Evolutionary conservation across 2,888 invertebrate species (phyloP).

Genomic region (Villa cingulata): DNA sequence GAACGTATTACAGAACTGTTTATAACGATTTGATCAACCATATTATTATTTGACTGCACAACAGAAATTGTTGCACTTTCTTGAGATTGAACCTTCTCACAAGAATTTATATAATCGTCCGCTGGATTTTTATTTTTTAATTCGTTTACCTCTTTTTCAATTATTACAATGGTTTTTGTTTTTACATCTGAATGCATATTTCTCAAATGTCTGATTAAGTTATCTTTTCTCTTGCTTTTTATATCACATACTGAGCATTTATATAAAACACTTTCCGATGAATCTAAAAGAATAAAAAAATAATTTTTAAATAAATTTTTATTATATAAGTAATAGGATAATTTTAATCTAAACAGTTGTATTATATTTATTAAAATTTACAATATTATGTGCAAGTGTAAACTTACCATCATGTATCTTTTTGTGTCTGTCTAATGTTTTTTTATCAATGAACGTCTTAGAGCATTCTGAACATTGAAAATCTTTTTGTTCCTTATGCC

Average conservation of each 20-base stretch:
- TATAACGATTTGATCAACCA: slow-evolving; percentile 11
- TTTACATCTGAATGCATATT: slow-evolving; percentile 52
- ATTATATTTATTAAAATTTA: too few relatives aligned
- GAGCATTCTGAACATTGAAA: slow-evolving; percentile 51
- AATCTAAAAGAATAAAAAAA: slow-evolving; percentile 15
- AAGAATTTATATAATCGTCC: neutral
- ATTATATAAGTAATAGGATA: too few relatives aligned
- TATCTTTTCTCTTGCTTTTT: slow-evolving; percentile 62
- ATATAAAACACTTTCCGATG: slow-evolving; percentile 51
- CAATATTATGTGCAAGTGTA: too few relatives aligned
- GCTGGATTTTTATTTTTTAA: neutral
- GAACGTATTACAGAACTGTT: slow-evolving; percentile 30
- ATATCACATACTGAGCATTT: slow-evolving; percentile 57
- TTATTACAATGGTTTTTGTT: neutral
- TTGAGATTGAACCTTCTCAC: too few relatives aligned
- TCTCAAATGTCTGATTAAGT: slow-evolving; percentile 58
- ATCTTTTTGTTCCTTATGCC: slow-evolving; percentile 41
- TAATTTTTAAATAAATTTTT: neutral
- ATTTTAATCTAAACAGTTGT: too few relatives aligned
- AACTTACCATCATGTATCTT: slow-evolving; percentile 51
- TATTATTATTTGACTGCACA: too few relatives aligned
- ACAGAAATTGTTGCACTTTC: too few relatives aligned
- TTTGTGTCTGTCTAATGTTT: slow-evolving; percentile 55
- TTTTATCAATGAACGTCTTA: slow-evolving; percentile 51
- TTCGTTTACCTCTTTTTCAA: neutral